Evolutionary conservation across 2,888 invertebrate species (phyloP).

Genomic region (Cantharis nigra): DNA sequence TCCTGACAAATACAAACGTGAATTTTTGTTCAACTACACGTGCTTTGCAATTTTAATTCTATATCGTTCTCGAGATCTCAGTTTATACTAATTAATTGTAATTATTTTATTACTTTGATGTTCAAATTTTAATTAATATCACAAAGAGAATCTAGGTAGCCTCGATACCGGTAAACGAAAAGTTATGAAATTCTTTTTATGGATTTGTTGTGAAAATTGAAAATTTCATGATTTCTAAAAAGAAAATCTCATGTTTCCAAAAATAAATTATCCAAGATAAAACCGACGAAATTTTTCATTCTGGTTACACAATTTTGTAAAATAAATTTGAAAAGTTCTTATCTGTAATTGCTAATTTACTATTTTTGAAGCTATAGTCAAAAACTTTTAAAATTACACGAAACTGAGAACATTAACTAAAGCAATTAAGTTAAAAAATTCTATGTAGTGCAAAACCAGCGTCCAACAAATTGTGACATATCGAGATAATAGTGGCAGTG

Average conservation of each 20-base stretch:
- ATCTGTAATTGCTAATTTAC: not conserved
- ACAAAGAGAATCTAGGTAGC: not conserved
- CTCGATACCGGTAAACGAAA: not conserved
- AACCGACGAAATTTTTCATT: not conserved
- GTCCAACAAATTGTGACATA: constrained; percentile 21
- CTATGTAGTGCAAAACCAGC: constrained; percentile 2
- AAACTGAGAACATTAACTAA: not conserved
- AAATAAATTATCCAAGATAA: not conserved
- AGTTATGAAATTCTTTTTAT: too few relatives aligned
- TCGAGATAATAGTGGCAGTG: constrained; percentile 5
- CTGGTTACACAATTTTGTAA: not conserved
- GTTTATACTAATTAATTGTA: too few relatives aligned
- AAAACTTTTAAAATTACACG: not conserved
- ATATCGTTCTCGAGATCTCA: not conserved
- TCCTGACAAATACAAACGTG: not conserved
- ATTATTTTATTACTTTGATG: not conserved
- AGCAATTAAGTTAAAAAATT: constrained; percentile 14
- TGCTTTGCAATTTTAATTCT: not conserved
- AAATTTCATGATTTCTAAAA: not conserved
- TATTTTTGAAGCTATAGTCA: not conserved
- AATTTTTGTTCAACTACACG: not conserved
- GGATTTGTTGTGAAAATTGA: not conserved
- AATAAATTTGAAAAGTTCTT: not conserved
- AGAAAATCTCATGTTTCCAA: not conserved
- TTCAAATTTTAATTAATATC: not conserved